These are phyloP conservation scores for Oryctes rhinoceros DNA, from an alignment of 1,140 invertebrate genomes.

Conservation along the genomic window DNA sequence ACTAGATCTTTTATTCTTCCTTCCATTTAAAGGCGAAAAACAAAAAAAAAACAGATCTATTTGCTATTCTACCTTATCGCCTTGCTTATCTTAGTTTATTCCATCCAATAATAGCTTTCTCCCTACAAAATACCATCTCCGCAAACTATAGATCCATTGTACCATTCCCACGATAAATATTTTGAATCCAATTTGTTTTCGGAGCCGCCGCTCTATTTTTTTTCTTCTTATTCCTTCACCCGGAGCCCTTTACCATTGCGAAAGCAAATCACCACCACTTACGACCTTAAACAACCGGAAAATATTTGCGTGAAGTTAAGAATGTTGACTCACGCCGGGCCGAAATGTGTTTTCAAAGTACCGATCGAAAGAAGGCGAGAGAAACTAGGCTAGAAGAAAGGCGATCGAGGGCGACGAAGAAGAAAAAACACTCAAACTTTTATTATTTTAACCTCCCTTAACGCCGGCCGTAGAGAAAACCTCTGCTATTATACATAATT, in stretches of 20 bases:
- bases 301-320: not conserved
- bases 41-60: too few species aligned
- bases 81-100: too few species aligned
- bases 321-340: not conserved
- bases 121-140: too few species aligned
- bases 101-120: too few species aligned
- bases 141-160: too few species aligned
- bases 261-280: not conserved
- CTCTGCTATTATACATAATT: conserved; percentile 3
- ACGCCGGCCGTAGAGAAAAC: not conserved
- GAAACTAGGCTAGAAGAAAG: too few species aligned
- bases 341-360: conserved; percentile 4
- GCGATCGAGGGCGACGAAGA: not conserved
- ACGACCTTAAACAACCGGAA: conserved; percentile 9
- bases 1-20: too few species aligned
- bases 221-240: not conserved
- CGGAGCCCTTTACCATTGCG: not conserved
- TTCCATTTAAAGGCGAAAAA: too few species aligned
- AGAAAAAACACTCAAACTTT: not conserved
- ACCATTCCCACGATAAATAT: too few species aligned
- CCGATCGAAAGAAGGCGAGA: not conserved
- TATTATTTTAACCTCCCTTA: not conserved
- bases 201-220: too few species aligned
- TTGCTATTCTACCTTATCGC: too few species aligned
- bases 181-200: too few species aligned